A percentile compares a stretch with the other conserved stretches of the same genome.
Evolutionary conservation across 1,140 invertebrate species (phyloP).

Genomic region (Oreohelix idahoensis): DNA sequence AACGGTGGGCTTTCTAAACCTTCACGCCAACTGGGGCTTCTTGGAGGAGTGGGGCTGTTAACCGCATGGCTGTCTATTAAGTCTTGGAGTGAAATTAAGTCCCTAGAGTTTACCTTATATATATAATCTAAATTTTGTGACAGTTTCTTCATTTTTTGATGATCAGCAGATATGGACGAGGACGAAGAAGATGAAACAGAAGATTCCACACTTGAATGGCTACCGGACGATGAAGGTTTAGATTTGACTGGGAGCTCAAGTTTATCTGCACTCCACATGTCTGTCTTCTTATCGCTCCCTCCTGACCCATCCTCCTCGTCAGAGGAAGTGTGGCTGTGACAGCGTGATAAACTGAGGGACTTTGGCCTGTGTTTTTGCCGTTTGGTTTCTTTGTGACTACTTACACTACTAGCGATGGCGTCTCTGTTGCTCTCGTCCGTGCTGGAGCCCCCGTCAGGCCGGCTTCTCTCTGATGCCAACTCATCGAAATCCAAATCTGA

Average conservation of each 20-base stretch:
- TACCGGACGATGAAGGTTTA: not conserved
- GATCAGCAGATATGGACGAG: not conserved
- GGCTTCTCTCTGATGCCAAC: constrained; percentile 70
- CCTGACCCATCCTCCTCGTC: constrained; percentile 57
- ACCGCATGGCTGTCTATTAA: constrained; percentile 38
- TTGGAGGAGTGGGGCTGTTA: constrained; percentile 62
- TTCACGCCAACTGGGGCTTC: constrained; percentile 68
- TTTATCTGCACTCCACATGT: not conserved
- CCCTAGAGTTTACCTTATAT: not conserved
- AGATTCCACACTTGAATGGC: not conserved
- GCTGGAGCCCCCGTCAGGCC: constrained; percentile 56
- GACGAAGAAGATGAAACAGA: not conserved
- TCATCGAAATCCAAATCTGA: constrained; percentile 52
- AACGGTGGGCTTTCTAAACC: constrained; percentile 68
- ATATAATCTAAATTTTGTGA: not conserved
- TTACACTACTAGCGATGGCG: not conserved
- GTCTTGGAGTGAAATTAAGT: not conserved
- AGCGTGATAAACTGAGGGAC: constrained; percentile 63
- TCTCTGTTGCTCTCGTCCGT: constrained; percentile 50
- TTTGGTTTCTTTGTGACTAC: constrained; percentile 19
- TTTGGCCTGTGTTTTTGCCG: constrained; percentile 63
- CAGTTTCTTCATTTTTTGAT: not conserved
- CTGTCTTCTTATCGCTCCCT: not conserved
- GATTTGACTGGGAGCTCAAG: not conserved
- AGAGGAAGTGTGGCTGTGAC: constrained; percentile 65